Base-by-base conservation (phyloP, 2,888 invertebrate species). In the Cactoblastis cactorum region DNA sequence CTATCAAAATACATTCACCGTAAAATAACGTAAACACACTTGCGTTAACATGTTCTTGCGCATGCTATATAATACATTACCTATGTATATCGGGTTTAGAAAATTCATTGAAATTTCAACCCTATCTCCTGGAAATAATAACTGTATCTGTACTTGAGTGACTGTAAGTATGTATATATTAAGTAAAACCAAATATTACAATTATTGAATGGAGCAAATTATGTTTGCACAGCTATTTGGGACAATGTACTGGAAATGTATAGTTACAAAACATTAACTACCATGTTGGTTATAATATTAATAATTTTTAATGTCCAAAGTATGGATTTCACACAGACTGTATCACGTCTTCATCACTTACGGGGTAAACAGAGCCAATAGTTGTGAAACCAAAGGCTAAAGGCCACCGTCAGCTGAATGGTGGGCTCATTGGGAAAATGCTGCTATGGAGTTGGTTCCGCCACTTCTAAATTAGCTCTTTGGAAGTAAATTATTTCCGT, bases 161-260 rank as follows among this genome's bases (percentile, higher is more conserved):
- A 37, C 37, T 17, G 35, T 37, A 37, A 9, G 12, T 11, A 39
- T n/a, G n/a, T 28, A 28, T 28, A 8, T 28, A 4, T 28, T 28
- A 9, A 9, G 9, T 28, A 28, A 6, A 9, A 28, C 15, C 28
- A 43, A 28, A 17, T 32, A 41, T 12, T 17, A 28, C 43, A 17
- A 41, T 12, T 17, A 28, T 28, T 43, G 28, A 43, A 43, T 43
- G 17, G 28, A 43, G 28, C 11, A 28, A 43, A 43, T 43, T 6
- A 28, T 43, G 28, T 43, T 43, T 43, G 24, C 15, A 28, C 11
- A 43, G 43, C 15, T 28, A 43, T 32, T 28, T 28, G 32, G 43
- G 28, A 43, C 32, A 43, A 43, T 43, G 28, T 43, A 12, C 28
- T 32, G 43, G 15, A 43, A 43, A 43, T 43, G 28, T 12, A 28